These are phyloP conservation scores for Pampusana beccarii DNA, from an alignment of 2,113 vertebrate species.

Conservation along the genomic window DNA sequence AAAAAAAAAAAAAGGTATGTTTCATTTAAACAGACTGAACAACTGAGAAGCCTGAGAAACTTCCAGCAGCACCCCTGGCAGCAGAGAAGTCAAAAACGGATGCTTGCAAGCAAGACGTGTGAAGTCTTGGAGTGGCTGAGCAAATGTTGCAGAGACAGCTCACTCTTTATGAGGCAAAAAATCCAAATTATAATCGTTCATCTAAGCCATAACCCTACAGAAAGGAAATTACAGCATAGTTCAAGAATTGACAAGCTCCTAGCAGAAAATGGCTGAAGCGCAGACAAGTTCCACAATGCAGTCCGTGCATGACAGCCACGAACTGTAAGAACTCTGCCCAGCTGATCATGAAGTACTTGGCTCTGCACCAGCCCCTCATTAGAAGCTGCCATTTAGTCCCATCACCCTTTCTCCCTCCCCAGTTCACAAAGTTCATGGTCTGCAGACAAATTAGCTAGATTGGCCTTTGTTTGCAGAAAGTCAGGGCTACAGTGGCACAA, in stretches of 20 bases:
- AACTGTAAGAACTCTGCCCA: neutral
- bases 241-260: neutral
- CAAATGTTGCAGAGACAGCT: neutral
- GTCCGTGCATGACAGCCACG: neutral
- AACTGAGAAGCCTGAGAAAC: neutral
- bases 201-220: neutral
- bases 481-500: neutral
- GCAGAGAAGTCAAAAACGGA: neutral
- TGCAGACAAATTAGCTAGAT: neutral
- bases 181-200: neutral
- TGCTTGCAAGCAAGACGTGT: neutral
- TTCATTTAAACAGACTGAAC: neutral
- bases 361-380: neutral
- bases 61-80: neutral
- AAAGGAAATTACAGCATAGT: neutral
- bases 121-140: neutral
- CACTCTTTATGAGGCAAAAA: neutral
- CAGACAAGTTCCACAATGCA: neutral
- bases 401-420: accelerated
- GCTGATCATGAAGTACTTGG: neutral
- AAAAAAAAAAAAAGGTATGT: too few species aligned
- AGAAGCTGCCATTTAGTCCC: neutral
- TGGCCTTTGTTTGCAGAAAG: neutral
- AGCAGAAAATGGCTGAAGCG: neutral
- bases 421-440: neutral